Evolutionary conservation across 2,888 invertebrate species (phyloP).

Genomic region (Conops quadrifasciatus): DNA sequence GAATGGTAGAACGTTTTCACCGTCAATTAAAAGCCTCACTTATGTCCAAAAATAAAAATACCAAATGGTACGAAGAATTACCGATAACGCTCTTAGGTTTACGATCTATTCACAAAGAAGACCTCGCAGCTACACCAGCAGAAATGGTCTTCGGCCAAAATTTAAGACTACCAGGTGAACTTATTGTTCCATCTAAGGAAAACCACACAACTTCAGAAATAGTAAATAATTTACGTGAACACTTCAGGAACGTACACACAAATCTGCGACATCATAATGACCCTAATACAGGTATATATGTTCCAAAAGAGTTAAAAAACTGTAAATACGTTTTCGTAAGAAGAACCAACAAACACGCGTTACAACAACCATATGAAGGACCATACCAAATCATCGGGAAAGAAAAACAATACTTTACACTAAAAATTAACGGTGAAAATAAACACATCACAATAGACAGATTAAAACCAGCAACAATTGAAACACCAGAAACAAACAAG

Average conservation of each 20-base stretch:
- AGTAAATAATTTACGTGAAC: background rate
- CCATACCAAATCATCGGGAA: too few relatives aligned
- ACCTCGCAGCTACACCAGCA: background rate
- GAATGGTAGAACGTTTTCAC: background rate
- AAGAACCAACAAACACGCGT: background rate
- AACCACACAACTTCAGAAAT: background rate
- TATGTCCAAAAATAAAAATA: background rate
- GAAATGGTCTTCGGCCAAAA: constrained; percentile 5
- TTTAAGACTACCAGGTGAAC: background rate
- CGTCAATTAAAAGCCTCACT: background rate
- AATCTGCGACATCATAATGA: background rate
- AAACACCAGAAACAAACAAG: too few relatives aligned
- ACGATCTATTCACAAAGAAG: background rate
- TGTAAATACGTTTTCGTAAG: background rate
- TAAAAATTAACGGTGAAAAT: too few relatives aligned
- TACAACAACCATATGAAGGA: too few relatives aligned
- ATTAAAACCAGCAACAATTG: too few relatives aligned
- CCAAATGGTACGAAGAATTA: background rate
- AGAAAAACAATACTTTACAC: too few relatives aligned
- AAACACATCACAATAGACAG: too few relatives aligned
- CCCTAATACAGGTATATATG: background rate
- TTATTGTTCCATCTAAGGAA: background rate
- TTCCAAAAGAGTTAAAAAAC: background rate
- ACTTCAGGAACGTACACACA: background rate
- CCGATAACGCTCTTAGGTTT: background rate